A percentile compares a stretch with the other conserved stretches of the same genome.
phyloP scores from a whole-genome alignment of 2,113 vertebrate species.

The Panthera leo region DNA sequence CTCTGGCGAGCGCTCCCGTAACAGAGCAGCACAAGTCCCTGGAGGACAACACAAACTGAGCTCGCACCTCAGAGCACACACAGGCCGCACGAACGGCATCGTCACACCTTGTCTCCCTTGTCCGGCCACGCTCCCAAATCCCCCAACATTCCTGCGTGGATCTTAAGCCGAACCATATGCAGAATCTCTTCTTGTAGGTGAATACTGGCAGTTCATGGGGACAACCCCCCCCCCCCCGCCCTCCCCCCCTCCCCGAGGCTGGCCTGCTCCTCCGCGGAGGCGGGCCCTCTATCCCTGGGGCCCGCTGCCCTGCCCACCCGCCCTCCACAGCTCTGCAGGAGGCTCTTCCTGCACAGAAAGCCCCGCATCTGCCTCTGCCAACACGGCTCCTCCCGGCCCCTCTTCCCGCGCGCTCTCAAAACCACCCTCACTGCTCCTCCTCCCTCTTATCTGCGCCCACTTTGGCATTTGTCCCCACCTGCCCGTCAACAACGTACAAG shows the following conservation, averaged over 20 bases:
- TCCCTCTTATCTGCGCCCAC: rapidly evolving
- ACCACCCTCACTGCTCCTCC: neutral
- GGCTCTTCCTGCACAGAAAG: neutral
- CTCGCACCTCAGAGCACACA: neutral
- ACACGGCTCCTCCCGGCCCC: neutral
- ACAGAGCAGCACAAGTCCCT: neutral
- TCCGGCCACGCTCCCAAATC: neutral
- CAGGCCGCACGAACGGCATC: neutral
- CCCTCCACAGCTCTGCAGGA: neutral
- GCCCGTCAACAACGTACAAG: neutral
- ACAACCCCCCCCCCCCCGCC: neutral
- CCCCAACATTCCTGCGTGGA: neutral
- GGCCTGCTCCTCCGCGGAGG: neutral
- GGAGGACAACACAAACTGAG: neutral
- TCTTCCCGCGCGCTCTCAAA: neutral
- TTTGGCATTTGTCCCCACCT: neutral
- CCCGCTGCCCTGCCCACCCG: neutral
- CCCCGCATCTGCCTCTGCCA: neutral
- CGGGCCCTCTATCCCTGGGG: neutral
- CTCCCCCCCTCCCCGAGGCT: neutral
- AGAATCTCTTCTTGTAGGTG: neutral
- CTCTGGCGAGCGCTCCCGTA: neutral
- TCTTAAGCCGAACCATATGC: neutral
- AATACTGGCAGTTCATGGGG: neutral
- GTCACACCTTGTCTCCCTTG: neutral